A percentile compares a stretch with the other conserved stretches of the same genome.
Conservation (phyloP, 1,140 invertebrate genomes). For the Sesamia nonagrioides region DNA sequence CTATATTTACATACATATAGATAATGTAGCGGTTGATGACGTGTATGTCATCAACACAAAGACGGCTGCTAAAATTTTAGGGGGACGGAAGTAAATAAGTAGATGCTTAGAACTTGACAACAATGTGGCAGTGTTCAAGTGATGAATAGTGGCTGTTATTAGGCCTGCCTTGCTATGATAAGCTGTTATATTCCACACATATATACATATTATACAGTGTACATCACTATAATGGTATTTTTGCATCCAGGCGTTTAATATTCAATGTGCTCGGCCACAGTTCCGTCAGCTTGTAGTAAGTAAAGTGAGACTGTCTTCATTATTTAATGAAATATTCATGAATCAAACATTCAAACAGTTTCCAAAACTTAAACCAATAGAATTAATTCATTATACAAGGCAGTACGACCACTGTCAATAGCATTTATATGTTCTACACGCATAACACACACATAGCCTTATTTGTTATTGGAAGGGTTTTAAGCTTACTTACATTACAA, state of each 20-base stretch:
- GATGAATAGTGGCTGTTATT: constrained; percentile 17
- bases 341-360: neutral
- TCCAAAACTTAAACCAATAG: neutral
- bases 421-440: neutral
- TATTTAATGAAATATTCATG: neutral
- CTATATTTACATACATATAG: constrained; percentile 50
- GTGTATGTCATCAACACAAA: neutral
- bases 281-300: neutral
- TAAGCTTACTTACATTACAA: neutral
- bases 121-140: constrained; percentile 34
- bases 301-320: constrained; percentile 13
- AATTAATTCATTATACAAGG: neutral
- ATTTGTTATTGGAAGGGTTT: neutral
- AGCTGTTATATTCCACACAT: constrained; percentile 9
- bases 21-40: constrained; percentile 18
- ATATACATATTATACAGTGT: constrained; percentile 10
- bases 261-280: neutral
- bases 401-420: neutral
- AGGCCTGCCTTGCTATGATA: constrained; percentile 2
- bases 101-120: constrained; percentile 13
- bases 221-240: neutral
- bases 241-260: neutral
- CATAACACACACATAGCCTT: neutral
- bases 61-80: constrained; percentile 32
- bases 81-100: constrained; percentile 28